Conservation (phyloP, 2,888 invertebrate genomes). For the Xiphydria camelus region DNA sequence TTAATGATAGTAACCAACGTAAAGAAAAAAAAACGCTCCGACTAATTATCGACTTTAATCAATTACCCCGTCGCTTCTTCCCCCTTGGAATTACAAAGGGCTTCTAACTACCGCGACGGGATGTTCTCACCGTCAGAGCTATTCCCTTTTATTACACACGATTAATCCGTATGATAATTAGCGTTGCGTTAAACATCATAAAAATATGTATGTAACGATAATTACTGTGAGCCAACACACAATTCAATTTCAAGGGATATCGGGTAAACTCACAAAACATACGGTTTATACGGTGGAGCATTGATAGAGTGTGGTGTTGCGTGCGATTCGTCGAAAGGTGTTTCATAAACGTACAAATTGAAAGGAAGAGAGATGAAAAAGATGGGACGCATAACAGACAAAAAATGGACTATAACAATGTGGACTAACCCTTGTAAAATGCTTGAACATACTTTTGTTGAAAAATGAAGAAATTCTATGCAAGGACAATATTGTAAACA, state of each 20-base stretch:
- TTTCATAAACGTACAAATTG: conserved; percentile 50
- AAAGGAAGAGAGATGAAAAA: conserved; percentile 22
- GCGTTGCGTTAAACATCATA: conserved; percentile 44
- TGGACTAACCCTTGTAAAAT: conserved; percentile 52
- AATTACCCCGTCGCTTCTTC: conserved; percentile 43
- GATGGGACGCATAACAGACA: conserved; percentile 24
- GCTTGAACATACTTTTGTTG: conserved; percentile 53
- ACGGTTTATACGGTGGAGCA: conserved; percentile 30
- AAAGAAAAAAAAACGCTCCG: conserved; percentile 42
- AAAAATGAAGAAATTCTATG: conserved; percentile 52
- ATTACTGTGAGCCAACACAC: conserved; percentile 34
- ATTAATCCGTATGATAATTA: conserved; percentile 49
- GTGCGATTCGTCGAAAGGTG: conserved; percentile 48
- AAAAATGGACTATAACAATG: conserved; percentile 40
- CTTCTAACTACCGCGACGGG: conserved; percentile 36
- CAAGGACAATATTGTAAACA: conserved; percentile 48
- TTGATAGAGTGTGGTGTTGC: conserved; percentile 45
- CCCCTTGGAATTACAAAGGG: conserved; percentile 23
- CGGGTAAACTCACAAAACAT: too few species aligned
- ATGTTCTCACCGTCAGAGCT: conserved; percentile 34
- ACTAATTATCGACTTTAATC: conserved; percentile 42
- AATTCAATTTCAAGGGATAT: conserved; percentile 36
- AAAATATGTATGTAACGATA: conserved; percentile 45
- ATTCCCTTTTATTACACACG: conserved; percentile 39
- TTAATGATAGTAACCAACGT: conserved; percentile 25